phyloP scores from a whole-genome alignment of 2,888 invertebrate species.

The Apamea anceps region DNA sequence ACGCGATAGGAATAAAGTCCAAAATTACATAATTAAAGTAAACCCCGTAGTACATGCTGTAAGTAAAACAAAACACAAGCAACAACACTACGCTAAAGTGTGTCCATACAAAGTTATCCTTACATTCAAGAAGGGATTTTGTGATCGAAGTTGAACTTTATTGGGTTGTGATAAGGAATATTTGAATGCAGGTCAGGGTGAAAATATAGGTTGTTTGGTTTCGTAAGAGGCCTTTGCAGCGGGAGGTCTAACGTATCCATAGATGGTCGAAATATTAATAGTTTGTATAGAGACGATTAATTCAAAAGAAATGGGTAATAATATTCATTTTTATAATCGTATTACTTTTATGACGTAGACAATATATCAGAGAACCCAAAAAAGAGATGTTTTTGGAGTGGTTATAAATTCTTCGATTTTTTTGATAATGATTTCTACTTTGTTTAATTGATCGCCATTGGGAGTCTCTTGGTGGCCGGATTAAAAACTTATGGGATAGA shows the following conservation, averaged over 20 bases:
- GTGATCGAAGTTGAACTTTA: constrained; percentile 71
- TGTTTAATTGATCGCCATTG: constrained; percentile 57
- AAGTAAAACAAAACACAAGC: constrained; percentile 82
- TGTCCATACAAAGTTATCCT: constrained; percentile 66
- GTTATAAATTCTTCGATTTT: constrained; percentile 33
- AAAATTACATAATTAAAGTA: constrained; percentile 62
- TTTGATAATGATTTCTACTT: constrained; percentile 44
- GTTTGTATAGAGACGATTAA: constrained; percentile 78
- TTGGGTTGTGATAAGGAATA: constrained; percentile 63
- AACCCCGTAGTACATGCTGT: constrained; percentile 74
- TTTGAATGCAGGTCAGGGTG: constrained; percentile 42
- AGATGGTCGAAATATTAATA: constrained; percentile 82
- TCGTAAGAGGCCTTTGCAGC: constrained; percentile 77
- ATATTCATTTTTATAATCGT: constrained; percentile 76
- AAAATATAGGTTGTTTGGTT: constrained; percentile 60
- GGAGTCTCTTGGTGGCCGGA: constrained; percentile 47
- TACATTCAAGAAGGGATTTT: constrained; percentile 47
- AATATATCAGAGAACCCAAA: constrained; percentile 64
- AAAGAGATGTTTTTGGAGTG: constrained; percentile 44
- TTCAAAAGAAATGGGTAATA: constrained; percentile 75
- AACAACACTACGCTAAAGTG: constrained; percentile 77
- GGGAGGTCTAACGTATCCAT: constrained; percentile 80
- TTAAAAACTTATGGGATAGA: constrained; percentile 30
- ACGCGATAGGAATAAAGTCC: constrained; percentile 59
- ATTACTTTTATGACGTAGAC: constrained; percentile 71